phyloP scores from a whole-genome alignment of 2,888 invertebrate genomes.

The Cryptocephalus moraei region DNA sequence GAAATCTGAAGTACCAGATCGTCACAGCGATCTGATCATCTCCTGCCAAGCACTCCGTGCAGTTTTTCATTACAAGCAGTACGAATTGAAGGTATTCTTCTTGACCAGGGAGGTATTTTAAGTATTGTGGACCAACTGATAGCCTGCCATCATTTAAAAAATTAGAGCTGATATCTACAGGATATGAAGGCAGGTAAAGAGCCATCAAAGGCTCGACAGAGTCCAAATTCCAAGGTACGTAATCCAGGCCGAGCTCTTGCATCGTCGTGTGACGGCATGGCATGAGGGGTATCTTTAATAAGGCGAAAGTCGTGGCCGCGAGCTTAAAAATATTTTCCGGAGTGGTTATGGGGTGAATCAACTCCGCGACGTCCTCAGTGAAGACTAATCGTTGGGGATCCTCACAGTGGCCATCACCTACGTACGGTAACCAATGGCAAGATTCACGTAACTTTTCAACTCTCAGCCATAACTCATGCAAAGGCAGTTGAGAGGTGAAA shows the following conservation, averaged over 20 bases:
- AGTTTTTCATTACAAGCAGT: conserved; percentile 41
- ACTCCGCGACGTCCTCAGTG: conserved; percentile 52
- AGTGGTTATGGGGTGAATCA: conserved; percentile 57
- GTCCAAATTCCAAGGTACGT: conserved; percentile 40
- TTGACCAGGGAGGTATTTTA: conserved; percentile 49
- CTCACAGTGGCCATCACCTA: conserved; percentile 37
- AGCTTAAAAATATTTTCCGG: conserved; percentile 49
- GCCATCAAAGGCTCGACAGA: conserved; percentile 43
- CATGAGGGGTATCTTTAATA: conserved; percentile 47
- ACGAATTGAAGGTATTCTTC: conserved; percentile 49
- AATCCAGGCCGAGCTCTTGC: conserved; percentile 35
- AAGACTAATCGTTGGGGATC: conserved; percentile 58
- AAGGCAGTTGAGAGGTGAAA: conserved; percentile 52
- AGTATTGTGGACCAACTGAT: conserved; percentile 48
- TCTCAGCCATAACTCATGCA: conserved; percentile 64
- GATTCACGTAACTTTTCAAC: conserved; percentile 64
- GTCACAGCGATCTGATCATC: conserved; percentile 45
- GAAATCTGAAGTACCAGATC: conserved; percentile 55
- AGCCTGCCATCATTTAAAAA: conserved; percentile 39
- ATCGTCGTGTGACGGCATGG: conserved; percentile 40
- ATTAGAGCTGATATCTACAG: conserved; percentile 29
- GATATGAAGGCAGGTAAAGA: conserved; percentile 31
- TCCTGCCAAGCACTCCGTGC: conserved; percentile 39
- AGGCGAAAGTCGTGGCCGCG: conserved; percentile 46
- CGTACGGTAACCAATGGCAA: conserved; percentile 56